A percentile compares a stretch with the other conserved stretches of the same genome.
Evolutionary conservation across 2,888 invertebrate genomes (phyloP).

Genomic region (Cheilosia pagana): DNA sequence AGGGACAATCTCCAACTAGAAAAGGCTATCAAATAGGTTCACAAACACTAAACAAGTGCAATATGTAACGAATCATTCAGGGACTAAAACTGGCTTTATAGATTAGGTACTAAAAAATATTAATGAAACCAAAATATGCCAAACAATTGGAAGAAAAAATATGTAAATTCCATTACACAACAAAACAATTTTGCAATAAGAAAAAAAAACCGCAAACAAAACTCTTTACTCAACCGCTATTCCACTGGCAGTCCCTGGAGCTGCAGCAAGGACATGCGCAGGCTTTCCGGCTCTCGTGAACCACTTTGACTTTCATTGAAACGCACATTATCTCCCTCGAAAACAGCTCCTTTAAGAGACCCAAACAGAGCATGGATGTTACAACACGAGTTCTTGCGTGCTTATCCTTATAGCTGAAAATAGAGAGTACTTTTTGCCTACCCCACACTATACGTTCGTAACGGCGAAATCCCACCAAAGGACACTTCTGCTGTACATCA

Average conservation of each 20-base stretch:
- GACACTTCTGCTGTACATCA: slow-evolving; percentile 67
- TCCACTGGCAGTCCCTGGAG: slow-evolving; percentile 14
- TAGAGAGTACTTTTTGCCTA: slow-evolving; percentile 31
- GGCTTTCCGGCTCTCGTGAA: background rate
- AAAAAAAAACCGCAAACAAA: background rate
- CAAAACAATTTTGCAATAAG: slow-evolving; percentile 30
- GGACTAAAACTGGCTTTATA: background rate
- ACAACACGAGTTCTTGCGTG: slow-evolving; percentile 3
- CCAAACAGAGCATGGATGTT: slow-evolving; percentile 16
- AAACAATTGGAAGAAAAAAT: slow-evolving; percentile 14
- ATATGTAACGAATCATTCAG: too few relatives aligned
- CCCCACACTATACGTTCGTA: slow-evolving; percentile 7
- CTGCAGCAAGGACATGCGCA: slow-evolving; percentile 59
- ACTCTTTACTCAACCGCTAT: background rate
- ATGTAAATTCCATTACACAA: slow-evolving; percentile 65
- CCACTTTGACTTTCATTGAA: slow-evolving; percentile 13
- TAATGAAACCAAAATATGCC: slow-evolving; percentile 32
- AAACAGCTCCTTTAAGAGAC: slow-evolving; percentile 35
- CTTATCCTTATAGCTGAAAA: slow-evolving; percentile 59
- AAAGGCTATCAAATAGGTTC: background rate
- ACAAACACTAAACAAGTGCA: too few relatives aligned
- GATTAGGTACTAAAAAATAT: slow-evolving; percentile 12
- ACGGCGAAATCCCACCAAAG: slow-evolving; percentile 46
- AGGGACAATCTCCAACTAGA: background rate
- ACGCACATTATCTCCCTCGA: background rate